phyloP scores from a whole-genome alignment of 2,113 vertebrate species.

The Panthera uncia region DNA sequence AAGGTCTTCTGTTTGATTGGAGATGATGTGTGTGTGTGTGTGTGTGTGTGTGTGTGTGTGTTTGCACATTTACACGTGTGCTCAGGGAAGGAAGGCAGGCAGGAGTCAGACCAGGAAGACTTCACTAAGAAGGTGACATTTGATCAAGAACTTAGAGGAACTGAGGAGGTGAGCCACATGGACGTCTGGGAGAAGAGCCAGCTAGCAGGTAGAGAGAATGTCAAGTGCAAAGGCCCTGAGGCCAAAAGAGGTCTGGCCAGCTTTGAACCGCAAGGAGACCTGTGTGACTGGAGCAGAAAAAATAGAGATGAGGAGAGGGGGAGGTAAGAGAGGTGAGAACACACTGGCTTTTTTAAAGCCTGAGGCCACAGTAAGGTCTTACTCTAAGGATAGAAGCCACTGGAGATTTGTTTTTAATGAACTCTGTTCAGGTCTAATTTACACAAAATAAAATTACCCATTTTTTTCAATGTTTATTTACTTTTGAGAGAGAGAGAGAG shows the following conservation, averaged over 20 bases:
- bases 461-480: neutral
- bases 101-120: neutral
- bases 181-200: neutral
- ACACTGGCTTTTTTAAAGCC: neutral
- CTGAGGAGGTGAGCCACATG: neutral
- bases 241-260: neutral
- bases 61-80: fast-evolving
- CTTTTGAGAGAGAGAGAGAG: too few relatives aligned
- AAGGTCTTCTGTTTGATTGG: neutral
- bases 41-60: too few relatives aligned
- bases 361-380: neutral
- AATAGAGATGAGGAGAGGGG: neutral
- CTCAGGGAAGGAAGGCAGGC: neutral
- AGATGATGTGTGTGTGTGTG: neutral
- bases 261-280: neutral
- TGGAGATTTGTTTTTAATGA: constrained; percentile 4
- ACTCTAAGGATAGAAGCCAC: neutral
- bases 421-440: neutral
- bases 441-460: neutral
- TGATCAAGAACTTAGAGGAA: neutral
- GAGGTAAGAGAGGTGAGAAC: neutral
- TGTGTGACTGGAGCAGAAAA: neutral
- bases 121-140: neutral
- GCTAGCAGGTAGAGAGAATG: neutral
- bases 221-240: neutral